Percentiles rank a stretch among this genome's conserved stretches.
Evolutionary conservation across 1,140 invertebrate species (phyloP).

Genomic region (Trypoxylus dichotomus): DNA sequence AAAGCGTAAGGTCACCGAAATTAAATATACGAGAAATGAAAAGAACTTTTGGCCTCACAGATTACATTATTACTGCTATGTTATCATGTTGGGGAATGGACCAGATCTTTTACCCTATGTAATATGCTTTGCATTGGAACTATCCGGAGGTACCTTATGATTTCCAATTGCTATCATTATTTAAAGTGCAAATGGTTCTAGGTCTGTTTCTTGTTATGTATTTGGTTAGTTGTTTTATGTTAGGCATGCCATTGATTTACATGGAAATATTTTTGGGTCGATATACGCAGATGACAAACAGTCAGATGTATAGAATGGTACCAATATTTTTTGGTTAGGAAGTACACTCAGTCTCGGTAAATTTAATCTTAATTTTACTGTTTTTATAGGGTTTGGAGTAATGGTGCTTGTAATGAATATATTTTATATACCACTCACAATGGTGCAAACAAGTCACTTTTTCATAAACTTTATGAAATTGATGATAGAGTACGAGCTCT

Average conservation of each 20-base stretch:
- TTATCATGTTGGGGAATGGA: constrained; percentile 35
- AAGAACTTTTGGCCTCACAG: constrained; percentile 33
- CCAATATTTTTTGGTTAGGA: constrained; percentile 35
- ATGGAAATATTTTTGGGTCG: constrained; percentile 37
- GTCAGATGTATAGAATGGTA: constrained; percentile 38
- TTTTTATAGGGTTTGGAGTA: constrained; percentile 28
- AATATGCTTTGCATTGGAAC: constrained; percentile 32
- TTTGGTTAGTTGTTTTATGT: constrained; percentile 30
- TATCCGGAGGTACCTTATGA: constrained; percentile 31
- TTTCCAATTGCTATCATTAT: not conserved
- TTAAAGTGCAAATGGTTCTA: not conserved
- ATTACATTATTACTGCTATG: constrained; percentile 32
- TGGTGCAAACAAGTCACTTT: constrained; percentile 23
- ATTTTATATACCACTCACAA: constrained; percentile 29
- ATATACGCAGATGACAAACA: constrained; percentile 35
- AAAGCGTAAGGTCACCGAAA: constrained; percentile 2
- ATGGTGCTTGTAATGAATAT: constrained; percentile 32
- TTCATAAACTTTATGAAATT: constrained; percentile 25
- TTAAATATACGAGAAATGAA: constrained; percentile 28
- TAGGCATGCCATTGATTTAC: constrained; percentile 35
- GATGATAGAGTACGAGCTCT: constrained; percentile 26
- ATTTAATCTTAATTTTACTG: not conserved
- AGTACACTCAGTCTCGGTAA: not conserved
- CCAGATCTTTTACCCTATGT: constrained; percentile 32
- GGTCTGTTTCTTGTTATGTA: constrained; percentile 31